Evolutionary conservation across 1,140 invertebrate species (phyloP).

Genomic region (Microplitis mediator): DNA sequence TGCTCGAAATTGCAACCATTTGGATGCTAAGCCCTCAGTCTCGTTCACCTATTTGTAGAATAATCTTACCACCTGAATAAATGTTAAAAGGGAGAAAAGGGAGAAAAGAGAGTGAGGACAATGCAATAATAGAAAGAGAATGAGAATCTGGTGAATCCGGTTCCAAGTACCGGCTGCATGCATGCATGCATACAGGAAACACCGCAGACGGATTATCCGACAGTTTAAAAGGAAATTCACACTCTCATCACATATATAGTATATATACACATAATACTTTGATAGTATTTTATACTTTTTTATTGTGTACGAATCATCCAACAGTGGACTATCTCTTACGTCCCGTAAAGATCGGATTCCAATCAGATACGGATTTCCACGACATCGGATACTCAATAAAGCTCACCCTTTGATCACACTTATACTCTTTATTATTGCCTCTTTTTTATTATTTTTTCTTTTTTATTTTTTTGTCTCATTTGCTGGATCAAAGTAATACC

Average conservation of each 20-base stretch:
- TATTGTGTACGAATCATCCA: background rate
- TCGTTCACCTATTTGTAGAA: slow-evolving; percentile 56
- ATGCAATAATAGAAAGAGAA: background rate
- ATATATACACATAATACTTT: background rate
- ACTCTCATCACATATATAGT: background rate
- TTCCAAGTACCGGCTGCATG: slow-evolving; percentile 32
- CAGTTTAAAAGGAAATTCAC: slow-evolving; percentile 38
- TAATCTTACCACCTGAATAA: background rate
- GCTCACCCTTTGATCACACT: background rate
- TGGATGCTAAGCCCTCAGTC: slow-evolving; percentile 58
- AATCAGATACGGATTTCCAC: slow-evolving; percentile 11
- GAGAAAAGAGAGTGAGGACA: background rate
- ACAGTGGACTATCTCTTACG: background rate
- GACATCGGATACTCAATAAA: slow-evolving; percentile 7
- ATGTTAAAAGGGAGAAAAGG: background rate
- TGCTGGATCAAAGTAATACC: too few species aligned
- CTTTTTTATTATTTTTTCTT: background rate
- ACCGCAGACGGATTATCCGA: slow-evolving; percentile 54
- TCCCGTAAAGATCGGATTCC: slow-evolving; percentile 8
- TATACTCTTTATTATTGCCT: background rate
- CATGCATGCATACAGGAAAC: slow-evolving; percentile 45
- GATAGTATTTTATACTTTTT: background rate
- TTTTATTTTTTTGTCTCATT: too few species aligned
- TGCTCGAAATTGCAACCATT: slow-evolving; percentile 62
- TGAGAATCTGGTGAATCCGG: slow-evolving; percentile 16